A percentile compares a stretch with the other conserved stretches of the same genome.
phyloP scores from a whole-genome alignment of 2,113 vertebrate genomes.

The Petroica traversi region DNA sequence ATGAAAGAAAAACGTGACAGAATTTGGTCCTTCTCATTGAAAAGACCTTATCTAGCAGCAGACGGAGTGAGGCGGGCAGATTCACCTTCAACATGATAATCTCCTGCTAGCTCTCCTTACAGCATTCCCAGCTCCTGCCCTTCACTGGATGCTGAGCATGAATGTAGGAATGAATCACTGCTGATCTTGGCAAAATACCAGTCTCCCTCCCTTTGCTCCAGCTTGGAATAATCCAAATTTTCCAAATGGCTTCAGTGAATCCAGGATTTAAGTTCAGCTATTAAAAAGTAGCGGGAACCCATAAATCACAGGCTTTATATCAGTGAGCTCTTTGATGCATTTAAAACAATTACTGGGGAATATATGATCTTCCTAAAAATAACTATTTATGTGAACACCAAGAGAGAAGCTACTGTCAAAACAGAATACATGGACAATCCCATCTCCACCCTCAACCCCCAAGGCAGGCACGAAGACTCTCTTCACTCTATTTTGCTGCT shows the following conservation, averaged over 20 bases:
- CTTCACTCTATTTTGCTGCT: not conserved
- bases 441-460: not conserved
- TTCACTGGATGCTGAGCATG: constrained; percentile 63
- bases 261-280: constrained; percentile 59
- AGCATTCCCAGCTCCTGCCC: constrained; percentile 62
- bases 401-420: constrained; percentile 26
- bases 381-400: constrained; percentile 24
- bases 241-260: constrained; percentile 67
- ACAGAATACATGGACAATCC: not conserved
- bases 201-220: constrained; percentile 63
- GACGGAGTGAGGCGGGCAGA: constrained; percentile 36
- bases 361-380: constrained; percentile 60
- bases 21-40: constrained; percentile 28
- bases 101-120: constrained; percentile 61
- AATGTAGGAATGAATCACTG: constrained; percentile 70
- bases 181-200: constrained; percentile 68
- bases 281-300: constrained; percentile 59
- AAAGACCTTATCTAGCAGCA: constrained; percentile 51
- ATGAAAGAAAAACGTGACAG: constrained; percentile 6
- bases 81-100: constrained; percentile 66
- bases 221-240: constrained; percentile 67
- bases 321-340: constrained; percentile 39
- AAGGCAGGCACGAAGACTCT: not conserved
- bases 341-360: constrained; percentile 63
- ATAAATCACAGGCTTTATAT: constrained; percentile 61